phyloP scores from a whole-genome alignment of 2,888 invertebrate species.

The Xestia xanthographa region DNA sequence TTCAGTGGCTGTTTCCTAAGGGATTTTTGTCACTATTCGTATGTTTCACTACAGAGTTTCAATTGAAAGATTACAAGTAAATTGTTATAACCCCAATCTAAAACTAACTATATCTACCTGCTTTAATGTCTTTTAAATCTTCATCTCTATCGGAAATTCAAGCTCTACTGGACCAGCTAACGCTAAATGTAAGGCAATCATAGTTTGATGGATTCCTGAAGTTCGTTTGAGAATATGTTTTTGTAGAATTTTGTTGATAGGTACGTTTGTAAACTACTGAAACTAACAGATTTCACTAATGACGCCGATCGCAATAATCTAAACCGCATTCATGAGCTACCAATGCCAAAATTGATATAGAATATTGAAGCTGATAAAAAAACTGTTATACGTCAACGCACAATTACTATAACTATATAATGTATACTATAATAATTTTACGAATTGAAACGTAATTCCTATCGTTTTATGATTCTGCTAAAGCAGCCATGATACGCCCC shows the following conservation, averaged over 20 bases:
- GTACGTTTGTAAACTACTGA: not conserved
- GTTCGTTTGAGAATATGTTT: constrained; percentile 7
- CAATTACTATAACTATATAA: too few species aligned
- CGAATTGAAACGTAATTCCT: too few species aligned
- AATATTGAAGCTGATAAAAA: not conserved
- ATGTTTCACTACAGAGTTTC: not conserved
- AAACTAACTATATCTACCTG: not conserved
- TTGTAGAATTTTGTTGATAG: constrained; percentile 17
- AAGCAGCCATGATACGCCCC: too few species aligned
- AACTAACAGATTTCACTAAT: constrained; percentile 1
- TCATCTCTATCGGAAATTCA: constrained; percentile 32
- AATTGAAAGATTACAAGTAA: constrained; percentile 1
- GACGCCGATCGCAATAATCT: not conserved
- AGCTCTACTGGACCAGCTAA: constrained; percentile 36
- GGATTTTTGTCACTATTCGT: not conserved
- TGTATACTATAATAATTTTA: too few species aligned
- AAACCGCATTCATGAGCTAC: not conserved
- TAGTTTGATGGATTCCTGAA: constrained; percentile 30
- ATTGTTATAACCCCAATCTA: not conserved
- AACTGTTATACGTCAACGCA: not conserved
- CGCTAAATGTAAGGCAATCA: constrained; percentile 32
- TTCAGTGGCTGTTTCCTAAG: not conserved
- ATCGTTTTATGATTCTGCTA: too few species aligned
- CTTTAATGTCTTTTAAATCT: constrained; percentile 7
- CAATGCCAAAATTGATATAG: not conserved